phyloP scores from a whole-genome alignment of 2,797 vertebrate genomes.

The Falco columbarius region DNA sequence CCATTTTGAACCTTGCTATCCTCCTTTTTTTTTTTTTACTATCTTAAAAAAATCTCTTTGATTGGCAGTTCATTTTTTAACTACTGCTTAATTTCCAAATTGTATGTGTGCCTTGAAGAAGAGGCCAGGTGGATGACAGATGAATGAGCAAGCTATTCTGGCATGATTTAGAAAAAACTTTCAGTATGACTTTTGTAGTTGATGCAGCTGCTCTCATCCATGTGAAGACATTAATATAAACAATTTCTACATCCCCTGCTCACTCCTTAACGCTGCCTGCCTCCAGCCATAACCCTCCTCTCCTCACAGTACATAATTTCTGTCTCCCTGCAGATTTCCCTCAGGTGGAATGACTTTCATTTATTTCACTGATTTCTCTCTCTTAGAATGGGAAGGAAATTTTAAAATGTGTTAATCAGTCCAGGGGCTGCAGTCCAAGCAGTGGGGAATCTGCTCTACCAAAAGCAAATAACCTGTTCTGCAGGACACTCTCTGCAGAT shows the following conservation, averaged over 20 bases:
- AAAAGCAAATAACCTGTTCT: not conserved
- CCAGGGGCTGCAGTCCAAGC: not conserved
- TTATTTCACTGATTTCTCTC: not conserved
- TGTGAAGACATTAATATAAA: not conserved
- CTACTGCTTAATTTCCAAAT: not conserved
- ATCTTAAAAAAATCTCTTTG: not conserved
- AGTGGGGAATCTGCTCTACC: not conserved
- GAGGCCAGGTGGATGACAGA: not conserved
- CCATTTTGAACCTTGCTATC: not conserved
- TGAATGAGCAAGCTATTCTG: not conserved
- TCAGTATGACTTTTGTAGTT: not conserved
- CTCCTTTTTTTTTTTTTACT: not conserved
- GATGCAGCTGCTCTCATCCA: not conserved
- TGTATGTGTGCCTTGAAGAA: not conserved
- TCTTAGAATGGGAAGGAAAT: not conserved
- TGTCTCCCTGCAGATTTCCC: not conserved
- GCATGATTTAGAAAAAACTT: not conserved
- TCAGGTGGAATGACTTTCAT: not conserved
- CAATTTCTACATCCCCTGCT: not conserved
- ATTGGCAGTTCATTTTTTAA: not conserved
- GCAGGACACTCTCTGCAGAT: not conserved
- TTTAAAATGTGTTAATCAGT: not conserved
- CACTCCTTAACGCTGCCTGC: not conserved
- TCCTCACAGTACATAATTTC: not conserved
- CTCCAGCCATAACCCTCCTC: not conserved